Evolutionary conservation across 1,140 invertebrate species (phyloP).

Genomic region (Drosophila eugracilis): DNA sequence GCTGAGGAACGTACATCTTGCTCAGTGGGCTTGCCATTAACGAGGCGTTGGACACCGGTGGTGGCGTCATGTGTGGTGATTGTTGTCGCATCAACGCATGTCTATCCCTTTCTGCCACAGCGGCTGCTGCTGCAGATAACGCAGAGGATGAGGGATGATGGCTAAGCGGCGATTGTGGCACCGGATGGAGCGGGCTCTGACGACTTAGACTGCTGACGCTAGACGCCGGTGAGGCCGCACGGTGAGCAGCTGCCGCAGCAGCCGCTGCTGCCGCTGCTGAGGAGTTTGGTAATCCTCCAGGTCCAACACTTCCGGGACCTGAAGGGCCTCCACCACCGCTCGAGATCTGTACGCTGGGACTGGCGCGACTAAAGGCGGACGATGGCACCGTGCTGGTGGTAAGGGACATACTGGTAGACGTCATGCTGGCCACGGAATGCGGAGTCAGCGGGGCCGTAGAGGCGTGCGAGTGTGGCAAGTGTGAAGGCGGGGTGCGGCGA

Average conservation of each 20-base stretch:
- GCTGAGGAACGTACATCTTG: conserved; percentile 83
- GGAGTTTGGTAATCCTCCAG: conserved; percentile 57
- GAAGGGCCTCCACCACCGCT: conserved; percentile 40
- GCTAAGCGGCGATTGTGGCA: conserved; percentile 77
- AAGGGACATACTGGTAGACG: conserved; percentile 57
- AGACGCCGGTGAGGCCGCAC: conserved; percentile 76
- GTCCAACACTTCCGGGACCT: conserved; percentile 59
- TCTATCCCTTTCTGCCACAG: conserved; percentile 82
- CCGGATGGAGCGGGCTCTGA: conserved; percentile 81
- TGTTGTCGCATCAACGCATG: conserved; percentile 83
- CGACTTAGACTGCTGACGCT: conserved; percentile 81
- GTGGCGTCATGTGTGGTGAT: conserved; percentile 84
- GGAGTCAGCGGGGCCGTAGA: conserved; percentile 66
- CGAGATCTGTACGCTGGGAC: conserved; percentile 81
- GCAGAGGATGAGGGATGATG: conserved; percentile 82
- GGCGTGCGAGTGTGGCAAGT: conserved; percentile 69
- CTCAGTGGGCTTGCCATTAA: conserved; percentile 84
- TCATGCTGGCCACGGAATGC: conserved; percentile 66
- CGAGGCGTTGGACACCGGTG: conserved; percentile 84
- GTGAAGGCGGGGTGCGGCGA: conserved; percentile 76
- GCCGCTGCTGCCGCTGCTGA: conserved; percentile 62
- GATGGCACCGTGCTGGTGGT: conserved; percentile 81
- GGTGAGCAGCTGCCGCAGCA: conserved; percentile 74
- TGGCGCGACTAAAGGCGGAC: conserved; percentile 84
- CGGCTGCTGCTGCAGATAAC: conserved; percentile 75